phyloP scores from a whole-genome alignment of 2,797 vertebrate genomes.

The Syngnathus rostellatus region DNA sequence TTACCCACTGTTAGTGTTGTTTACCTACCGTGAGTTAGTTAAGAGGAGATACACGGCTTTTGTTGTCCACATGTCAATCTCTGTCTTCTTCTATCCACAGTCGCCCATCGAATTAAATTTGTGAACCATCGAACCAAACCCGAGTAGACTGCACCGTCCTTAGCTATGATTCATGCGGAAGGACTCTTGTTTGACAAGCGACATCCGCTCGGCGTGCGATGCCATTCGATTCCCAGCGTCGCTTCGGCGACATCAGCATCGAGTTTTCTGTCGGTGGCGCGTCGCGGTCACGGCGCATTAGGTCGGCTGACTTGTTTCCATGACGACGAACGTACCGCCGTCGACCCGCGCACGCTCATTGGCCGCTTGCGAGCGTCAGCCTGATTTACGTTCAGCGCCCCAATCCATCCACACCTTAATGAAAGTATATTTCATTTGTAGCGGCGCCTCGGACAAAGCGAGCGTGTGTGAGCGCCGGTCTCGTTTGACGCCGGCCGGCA shows the following conservation, averaged over 20 bases:
- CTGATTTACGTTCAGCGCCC: slow-evolving; percentile 1
- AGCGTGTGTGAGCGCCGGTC: slow-evolving; percentile 42
- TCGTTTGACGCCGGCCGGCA: slow-evolving; percentile 42
- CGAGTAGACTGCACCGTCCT: background rate
- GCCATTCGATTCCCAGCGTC: background rate
- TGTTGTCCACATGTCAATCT: too few relatives aligned
- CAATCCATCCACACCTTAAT: background rate
- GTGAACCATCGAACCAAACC: too few relatives aligned
- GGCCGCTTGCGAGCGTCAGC: too few relatives aligned
- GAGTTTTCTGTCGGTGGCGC: slow-evolving; percentile 24
- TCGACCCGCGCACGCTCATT: too few relatives aligned
- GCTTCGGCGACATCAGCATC: slow-evolving; percentile 8
- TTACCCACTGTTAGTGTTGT: too few relatives aligned
- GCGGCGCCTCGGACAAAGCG: slow-evolving; percentile 30
- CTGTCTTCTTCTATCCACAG: too few relatives aligned
- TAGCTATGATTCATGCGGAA: background rate
- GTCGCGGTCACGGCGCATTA: slow-evolving; percentile 37
- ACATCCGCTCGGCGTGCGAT: background rate
- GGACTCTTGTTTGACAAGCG: background rate
- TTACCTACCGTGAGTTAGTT: too few relatives aligned
- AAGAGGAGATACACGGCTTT: too few relatives aligned
- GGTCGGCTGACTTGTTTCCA: slow-evolving; percentile 64
- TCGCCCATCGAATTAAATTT: too few relatives aligned
- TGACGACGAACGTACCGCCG: slow-evolving; percentile 54
- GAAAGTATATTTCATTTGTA: slow-evolving; percentile 24